A percentile compares a stretch with the other conserved stretches of the same genome.
Conservation (phyloP, 1,140 invertebrate species). For the Drosophila simulans region DNA sequence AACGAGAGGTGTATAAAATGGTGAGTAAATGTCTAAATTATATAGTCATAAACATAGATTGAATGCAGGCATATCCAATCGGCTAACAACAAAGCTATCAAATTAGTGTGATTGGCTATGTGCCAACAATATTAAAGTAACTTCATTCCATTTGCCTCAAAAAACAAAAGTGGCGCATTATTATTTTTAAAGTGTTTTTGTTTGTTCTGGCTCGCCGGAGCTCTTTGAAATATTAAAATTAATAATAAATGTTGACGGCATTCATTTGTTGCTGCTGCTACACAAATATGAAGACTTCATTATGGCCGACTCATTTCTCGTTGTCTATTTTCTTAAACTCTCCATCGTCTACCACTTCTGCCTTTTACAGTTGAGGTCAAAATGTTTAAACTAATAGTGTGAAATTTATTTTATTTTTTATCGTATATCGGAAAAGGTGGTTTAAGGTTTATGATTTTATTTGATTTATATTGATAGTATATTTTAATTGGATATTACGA, state of each 20-base stretch:
- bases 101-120: conserved; percentile 43
- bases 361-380: background rate
- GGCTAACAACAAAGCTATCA: conserved; percentile 23
- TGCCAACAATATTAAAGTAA: conserved; percentile 36
- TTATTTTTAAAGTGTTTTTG: conserved; percentile 5
- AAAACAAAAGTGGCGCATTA: background rate
- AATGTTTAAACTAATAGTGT: too few species aligned
- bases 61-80: background rate
- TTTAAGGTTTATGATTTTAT: background rate
- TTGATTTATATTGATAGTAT: background rate
- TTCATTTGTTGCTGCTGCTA: conserved; percentile 60
- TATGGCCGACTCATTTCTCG: conserved; percentile 50
- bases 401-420: background rate
- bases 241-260: conserved; percentile 74
- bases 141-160: background rate
- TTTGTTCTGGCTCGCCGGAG: conserved; percentile 17
- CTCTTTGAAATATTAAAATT: conserved; percentile 81
- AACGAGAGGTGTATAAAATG: background rate
- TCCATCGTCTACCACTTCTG: background rate
- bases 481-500: too few species aligned
- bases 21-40: background rate
- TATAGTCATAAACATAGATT: background rate
- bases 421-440: too few species aligned
- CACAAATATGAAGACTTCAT: conserved; percentile 59
- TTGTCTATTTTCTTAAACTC: conserved; percentile 35